Conservation (phyloP, 2,113 vertebrate species). For the Scopus umbretta region DNA sequence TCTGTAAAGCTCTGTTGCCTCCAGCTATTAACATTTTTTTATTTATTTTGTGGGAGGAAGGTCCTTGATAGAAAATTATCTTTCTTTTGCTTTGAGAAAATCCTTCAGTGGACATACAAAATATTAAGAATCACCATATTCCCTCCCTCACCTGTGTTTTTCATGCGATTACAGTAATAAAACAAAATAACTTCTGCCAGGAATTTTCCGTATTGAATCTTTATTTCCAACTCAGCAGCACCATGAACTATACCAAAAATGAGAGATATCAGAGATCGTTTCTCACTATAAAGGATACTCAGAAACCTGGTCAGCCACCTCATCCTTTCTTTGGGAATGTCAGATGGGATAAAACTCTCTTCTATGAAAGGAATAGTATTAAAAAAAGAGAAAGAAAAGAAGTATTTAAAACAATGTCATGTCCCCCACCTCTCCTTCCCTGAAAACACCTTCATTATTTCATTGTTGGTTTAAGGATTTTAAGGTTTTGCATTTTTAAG, state of each 20-base stretch:
- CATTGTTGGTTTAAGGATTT: not conserved
- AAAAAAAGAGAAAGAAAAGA: not conserved
- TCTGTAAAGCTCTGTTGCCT: not conserved
- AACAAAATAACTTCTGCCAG: not conserved
- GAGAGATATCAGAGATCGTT: not conserved
- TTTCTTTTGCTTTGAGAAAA: not conserved
- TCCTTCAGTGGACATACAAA: not conserved
- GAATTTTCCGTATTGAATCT: not conserved
- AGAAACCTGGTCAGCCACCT: not conserved
- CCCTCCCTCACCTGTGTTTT: not conserved
- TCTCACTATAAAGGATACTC: not conserved
- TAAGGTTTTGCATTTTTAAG: not conserved
- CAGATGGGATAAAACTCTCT: not conserved
- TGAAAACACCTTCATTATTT: not conserved
- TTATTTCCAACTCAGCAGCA: not conserved
- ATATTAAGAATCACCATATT: not conserved
- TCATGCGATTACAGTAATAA: not conserved
- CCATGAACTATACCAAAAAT: not conserved
- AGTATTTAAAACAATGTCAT: not conserved
- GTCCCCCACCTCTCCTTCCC: not conserved
- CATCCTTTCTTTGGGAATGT: not conserved
- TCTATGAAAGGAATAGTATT: not conserved
- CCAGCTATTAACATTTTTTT: not conserved
- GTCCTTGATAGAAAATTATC: not conserved
- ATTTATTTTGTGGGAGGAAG: not conserved